Base-by-base conservation (phyloP, 2,797 vertebrate species). In the Simalia tracyae region DNA sequence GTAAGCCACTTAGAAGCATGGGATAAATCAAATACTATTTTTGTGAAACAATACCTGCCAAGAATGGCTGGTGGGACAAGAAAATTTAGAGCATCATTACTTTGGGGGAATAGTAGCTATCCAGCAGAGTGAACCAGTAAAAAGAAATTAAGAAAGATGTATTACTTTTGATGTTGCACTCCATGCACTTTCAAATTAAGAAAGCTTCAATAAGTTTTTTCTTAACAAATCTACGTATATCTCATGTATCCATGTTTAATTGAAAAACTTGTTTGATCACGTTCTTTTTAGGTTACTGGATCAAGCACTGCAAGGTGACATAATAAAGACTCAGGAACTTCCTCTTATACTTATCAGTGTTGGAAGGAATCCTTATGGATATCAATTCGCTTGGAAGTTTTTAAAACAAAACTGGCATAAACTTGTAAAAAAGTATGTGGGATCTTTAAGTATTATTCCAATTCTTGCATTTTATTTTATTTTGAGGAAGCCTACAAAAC, bases 241-340 rank as follows among this genome's bases (percentile, higher is more conserved):
- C 31, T 57, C n/a, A 57, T 86, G 64, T 91, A 81, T 26, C 36
- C 31, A 26, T 26, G 5, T 28, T 91, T 50, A 42, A 54, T 59
- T 19, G 12, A 14, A 88, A 63, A 50, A 88, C 9, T 86, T 57
- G n/a, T 61, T 60, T 86, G 14, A 26, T 87, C 5, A 36, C 28
- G 8, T n/a, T 15, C 57, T 86, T 86, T 87, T 94, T 89, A 99
- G 99, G 98, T 97, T 99, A 94, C 97, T 99, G 98, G 98, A 98
- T 91, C 97, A 99, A 97, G 98, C 98, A 95, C 97, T 99, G 92
- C 93, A 64, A 2, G 98, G 98, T 9, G 98, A 98, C 26, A 95
- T 98, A 96, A 97, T 99, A 97, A 99, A 98, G 97, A 98, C 98
- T 59, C 98, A 99, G 95, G 98, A 99, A 94, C 98, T 99, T 90